phyloP scores from a whole-genome alignment of 2,797 vertebrate genomes.

The Selene dorsalis region DNA sequence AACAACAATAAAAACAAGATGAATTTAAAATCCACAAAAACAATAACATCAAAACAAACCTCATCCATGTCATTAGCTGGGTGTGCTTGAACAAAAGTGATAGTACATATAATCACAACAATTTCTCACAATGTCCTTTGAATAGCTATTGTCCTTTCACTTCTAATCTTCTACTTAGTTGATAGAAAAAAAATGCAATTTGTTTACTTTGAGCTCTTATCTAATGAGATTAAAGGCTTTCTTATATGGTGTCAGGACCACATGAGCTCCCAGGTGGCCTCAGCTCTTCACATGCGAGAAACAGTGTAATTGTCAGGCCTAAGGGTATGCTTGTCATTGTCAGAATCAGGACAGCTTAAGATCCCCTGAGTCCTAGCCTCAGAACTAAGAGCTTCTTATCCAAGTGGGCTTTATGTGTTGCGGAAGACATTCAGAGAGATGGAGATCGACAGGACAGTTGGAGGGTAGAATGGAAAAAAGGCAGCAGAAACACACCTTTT shows the following conservation, averaged over 20 bases:
- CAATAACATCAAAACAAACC: constrained; percentile 21
- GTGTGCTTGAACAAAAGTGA: constrained; percentile 27
- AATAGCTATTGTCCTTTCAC: constrained; percentile 20
- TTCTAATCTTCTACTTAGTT: constrained; percentile 43
- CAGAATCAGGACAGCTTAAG: constrained; percentile 73
- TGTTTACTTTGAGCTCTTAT: constrained; percentile 61
- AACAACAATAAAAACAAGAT: constrained; percentile 28
- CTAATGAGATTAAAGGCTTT: constrained; percentile 67
- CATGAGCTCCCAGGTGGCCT: constrained; percentile 69
- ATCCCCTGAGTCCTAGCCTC: constrained; percentile 70
- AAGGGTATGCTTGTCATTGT: constrained; percentile 75
- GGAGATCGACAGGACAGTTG: constrained; percentile 69
- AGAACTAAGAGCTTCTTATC: constrained; percentile 75
- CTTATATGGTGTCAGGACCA: constrained; percentile 64
- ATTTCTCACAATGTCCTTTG: constrained; percentile 4
- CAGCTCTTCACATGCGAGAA: constrained; percentile 67
- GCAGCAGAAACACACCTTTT: constrained; percentile 73
- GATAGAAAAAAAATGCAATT: constrained; percentile 33
- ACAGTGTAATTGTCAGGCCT: constrained; percentile 74
- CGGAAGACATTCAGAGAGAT: constrained; percentile 40
- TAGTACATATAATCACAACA: background rate
- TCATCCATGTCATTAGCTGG: background rate
- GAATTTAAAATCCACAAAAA: constrained; percentile 20
- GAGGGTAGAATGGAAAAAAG: constrained; percentile 56
- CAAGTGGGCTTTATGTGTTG: constrained; percentile 50